A percentile compares a stretch with the other conserved stretches of the same genome.
These are phyloP conservation scores for Cynodonichthys magdalenae DNA, from an alignment of 2,797 vertebrate species.

Conservation along the genomic window DNA sequence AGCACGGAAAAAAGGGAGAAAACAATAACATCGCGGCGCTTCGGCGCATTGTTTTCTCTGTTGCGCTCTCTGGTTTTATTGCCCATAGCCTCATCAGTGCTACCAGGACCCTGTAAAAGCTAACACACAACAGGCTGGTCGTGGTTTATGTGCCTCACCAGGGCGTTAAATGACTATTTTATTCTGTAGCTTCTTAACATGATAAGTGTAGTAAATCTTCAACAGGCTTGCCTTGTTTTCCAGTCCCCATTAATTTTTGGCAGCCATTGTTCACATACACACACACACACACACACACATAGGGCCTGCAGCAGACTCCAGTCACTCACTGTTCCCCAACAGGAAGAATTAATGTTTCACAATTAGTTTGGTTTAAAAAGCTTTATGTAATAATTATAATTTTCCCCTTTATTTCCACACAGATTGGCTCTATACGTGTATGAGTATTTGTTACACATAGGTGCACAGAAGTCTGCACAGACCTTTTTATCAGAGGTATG, in stretches of 20 bases:
- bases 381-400: not conserved
- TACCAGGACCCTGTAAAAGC: constrained; percentile 48
- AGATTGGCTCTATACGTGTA: constrained; percentile 97
- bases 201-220: constrained; percentile 30
- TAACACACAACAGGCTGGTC: constrained; percentile 36
- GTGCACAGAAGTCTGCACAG: constrained; percentile 98
- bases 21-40: constrained; percentile 74
- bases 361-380: constrained; percentile 6
- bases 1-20: constrained; percentile 40
- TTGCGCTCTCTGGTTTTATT: constrained; percentile 68
- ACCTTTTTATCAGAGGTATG: constrained; percentile 98
- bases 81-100: constrained; percentile 63
- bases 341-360: constrained; percentile 29
- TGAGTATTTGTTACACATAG: constrained; percentile 97
- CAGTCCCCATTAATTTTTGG: constrained; percentile 64
- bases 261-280: constrained; percentile 72
- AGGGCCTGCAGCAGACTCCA: constrained; percentile 65
- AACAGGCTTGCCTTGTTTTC: constrained; percentile 42
- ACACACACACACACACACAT: constrained; percentile 21
- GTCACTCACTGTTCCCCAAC: constrained; percentile 39
- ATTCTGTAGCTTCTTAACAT: constrained; percentile 33
- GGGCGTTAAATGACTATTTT: constrained; percentile 13
- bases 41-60: constrained; percentile 72
- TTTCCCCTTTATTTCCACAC: constrained; percentile 12
- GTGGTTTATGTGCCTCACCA: not conserved